Evolutionary conservation across 2,113 vertebrate species (phyloP).

Genomic region (Collichthys lucidus): DNA sequence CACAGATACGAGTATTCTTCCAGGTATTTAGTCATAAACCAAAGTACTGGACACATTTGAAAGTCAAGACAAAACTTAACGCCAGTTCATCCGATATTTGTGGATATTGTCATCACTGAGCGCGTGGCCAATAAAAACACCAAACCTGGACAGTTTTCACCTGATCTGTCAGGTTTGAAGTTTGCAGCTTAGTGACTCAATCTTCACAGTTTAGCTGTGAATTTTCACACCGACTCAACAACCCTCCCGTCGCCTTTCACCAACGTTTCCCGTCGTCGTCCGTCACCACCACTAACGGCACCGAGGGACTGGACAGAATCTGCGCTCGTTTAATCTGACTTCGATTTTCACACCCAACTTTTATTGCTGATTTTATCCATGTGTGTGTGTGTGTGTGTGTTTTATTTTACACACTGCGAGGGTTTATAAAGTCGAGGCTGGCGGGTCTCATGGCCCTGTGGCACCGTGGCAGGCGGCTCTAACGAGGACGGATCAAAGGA

Average conservation of each 20-base stretch:
- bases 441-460: conserved; percentile 51
- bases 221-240: conserved; percentile 62
- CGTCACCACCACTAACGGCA: conserved; percentile 25
- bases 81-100: not conserved
- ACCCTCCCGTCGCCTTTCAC: conserved; percentile 33
- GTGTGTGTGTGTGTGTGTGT: conserved; percentile 22
- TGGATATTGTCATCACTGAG: not conserved
- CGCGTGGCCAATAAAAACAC: not conserved
- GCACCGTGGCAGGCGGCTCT: conserved; percentile 61
- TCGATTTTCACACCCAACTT: conserved; percentile 70
- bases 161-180: not conserved
- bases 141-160: not conserved
- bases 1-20: too few species aligned
- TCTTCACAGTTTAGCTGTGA: conserved; percentile 59
- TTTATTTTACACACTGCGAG: conserved; percentile 71
- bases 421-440: conserved; percentile 70
- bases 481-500: conserved; percentile 73
- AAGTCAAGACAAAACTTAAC: too few species aligned
- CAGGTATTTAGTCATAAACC: too few species aligned
- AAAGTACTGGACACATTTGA: too few species aligned
- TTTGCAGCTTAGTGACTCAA: conserved; percentile 25
- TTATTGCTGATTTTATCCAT: conserved; percentile 65
- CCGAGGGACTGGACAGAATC: conserved; percentile 35
- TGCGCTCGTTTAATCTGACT: conserved; percentile 44
- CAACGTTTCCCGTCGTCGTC: not conserved